Evolutionary conservation across 2,888 invertebrate species (phyloP).

Genomic region (Sylvicola cinctus): DNA sequence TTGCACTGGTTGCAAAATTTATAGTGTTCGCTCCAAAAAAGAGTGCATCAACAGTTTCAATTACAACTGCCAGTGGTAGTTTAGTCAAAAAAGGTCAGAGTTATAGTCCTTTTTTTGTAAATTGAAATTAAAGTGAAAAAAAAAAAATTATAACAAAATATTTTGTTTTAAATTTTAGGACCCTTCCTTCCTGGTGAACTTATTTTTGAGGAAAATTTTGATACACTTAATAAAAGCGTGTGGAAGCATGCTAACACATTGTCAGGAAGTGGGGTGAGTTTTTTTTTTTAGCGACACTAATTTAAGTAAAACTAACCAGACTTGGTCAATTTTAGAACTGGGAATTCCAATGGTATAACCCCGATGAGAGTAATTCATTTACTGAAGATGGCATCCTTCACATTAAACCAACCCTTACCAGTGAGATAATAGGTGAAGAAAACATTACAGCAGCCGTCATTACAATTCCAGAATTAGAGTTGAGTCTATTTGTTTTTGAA

Average conservation of each 20-base stretch:
- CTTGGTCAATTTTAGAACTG: conserved; percentile 33
- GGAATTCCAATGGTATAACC: conserved; percentile 42
- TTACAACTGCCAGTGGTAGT: conserved; percentile 25
- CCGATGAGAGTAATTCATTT: conserved; percentile 45
- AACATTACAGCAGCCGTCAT: not conserved
- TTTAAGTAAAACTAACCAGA: conserved; percentile 7
- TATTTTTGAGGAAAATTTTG: conserved; percentile 41
- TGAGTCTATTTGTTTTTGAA: conserved; percentile 30
- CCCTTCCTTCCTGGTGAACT: conserved; percentile 34
- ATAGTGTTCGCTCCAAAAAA: too few relatives aligned
- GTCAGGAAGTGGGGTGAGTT: conserved; percentile 32
- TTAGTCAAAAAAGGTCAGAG: too few relatives aligned
- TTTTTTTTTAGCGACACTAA: too few relatives aligned
- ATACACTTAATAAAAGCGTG: conserved; percentile 32
- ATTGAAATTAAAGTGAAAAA: too few relatives aligned
- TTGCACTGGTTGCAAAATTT: too few relatives aligned
- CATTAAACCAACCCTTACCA: conserved; percentile 32
- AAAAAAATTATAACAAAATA: too few relatives aligned
- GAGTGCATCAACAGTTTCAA: too few relatives aligned
- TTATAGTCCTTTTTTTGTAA: too few relatives aligned
- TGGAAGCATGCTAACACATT: conserved; percentile 47
- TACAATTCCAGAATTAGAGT: conserved; percentile 22
- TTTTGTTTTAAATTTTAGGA: conserved; percentile 12
- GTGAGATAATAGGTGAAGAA: not conserved
- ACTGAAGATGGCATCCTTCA: conserved; percentile 28